Evolutionary conservation across 2,888 invertebrate genomes (phyloP).

Genomic region (Drosophila pseudotakahashii): DNA sequence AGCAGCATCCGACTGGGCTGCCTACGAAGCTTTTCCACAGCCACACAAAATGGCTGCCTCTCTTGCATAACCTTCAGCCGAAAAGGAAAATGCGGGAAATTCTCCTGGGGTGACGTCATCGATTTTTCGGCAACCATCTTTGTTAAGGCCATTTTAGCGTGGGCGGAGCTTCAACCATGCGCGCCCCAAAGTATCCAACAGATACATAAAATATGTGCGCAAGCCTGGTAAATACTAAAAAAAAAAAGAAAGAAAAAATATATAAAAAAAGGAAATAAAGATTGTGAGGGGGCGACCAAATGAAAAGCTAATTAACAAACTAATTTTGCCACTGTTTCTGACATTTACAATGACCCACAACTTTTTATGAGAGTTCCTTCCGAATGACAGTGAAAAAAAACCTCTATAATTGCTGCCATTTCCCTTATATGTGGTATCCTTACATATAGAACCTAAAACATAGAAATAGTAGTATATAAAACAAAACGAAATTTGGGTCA

Average conservation of each 20-base stretch:
- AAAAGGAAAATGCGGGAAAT: constrained; percentile 42
- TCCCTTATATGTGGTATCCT: background rate
- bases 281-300: constrained; percentile 36
- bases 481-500: constrained; percentile 65
- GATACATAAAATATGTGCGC: constrained; percentile 63
- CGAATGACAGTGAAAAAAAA: constrained; percentile 11
- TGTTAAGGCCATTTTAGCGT: constrained; percentile 40
- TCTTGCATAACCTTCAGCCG: constrained; percentile 74
- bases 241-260: background rate
- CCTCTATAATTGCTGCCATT: constrained; percentile 24
- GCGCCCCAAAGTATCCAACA: constrained; percentile 46
- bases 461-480: constrained; percentile 14
- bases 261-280: constrained; percentile 1
- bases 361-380: constrained; percentile 48
- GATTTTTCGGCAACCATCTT: constrained; percentile 69
- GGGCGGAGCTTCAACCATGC: constrained; percentile 61
- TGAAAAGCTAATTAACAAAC: constrained; percentile 79
- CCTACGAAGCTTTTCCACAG: constrained; percentile 78
- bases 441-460: constrained; percentile 9
- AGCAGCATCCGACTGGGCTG: constrained; percentile 75
- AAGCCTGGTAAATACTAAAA: constrained; percentile 27
- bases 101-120: constrained; percentile 63
- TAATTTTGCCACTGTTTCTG: constrained; percentile 75
- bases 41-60: constrained; percentile 73
- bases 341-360: constrained; percentile 66